Conservation (phyloP, 23 tunicate genomes). For the Aplidium turbinatum region DNA sequence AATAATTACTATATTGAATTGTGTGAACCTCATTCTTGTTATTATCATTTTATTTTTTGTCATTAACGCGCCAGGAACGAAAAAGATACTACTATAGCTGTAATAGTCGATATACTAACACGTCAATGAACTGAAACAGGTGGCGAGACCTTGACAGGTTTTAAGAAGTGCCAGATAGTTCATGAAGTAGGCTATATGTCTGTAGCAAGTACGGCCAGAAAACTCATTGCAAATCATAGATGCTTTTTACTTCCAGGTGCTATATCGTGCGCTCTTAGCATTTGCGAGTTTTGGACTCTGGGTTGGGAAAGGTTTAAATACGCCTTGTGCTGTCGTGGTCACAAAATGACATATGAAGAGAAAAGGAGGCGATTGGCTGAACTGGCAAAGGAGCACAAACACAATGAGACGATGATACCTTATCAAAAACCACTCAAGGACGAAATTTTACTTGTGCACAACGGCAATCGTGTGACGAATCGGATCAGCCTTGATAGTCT, state of each 20-base stretch:
- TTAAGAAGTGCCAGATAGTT: neutral
- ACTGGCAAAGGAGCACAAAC: constrained; percentile 2
- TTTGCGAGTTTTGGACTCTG: constrained; percentile 85
- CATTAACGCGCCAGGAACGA: too few species aligned
- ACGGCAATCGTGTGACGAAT: constrained; percentile 1
- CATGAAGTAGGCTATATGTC: neutral
- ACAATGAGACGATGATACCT: neutral
- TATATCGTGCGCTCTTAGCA: constrained; percentile 69
- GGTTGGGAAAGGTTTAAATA: constrained; percentile 59
- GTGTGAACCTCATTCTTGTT: too few species aligned
- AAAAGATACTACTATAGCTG: too few species aligned
- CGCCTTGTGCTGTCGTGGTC: constrained; percentile 71
- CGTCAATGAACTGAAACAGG: too few species aligned
- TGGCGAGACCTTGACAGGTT: too few species aligned
- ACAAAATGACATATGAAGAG: constrained; percentile 63
- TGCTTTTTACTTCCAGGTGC: constrained; percentile 48
- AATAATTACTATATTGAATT: too few species aligned
- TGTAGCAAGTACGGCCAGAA: neutral
- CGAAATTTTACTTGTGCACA: constrained; percentile 17
- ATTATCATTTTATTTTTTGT: too few species aligned
- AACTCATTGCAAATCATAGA: neutral
- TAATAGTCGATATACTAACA: too few species aligned
- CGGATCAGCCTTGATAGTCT: constrained; percentile 65
- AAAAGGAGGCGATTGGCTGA: constrained; percentile 55
- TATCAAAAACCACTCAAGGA: constrained; percentile 6